Base-by-base conservation (phyloP, 2,113 vertebrate genomes). In the Phylloscopus trochilus region DNA sequence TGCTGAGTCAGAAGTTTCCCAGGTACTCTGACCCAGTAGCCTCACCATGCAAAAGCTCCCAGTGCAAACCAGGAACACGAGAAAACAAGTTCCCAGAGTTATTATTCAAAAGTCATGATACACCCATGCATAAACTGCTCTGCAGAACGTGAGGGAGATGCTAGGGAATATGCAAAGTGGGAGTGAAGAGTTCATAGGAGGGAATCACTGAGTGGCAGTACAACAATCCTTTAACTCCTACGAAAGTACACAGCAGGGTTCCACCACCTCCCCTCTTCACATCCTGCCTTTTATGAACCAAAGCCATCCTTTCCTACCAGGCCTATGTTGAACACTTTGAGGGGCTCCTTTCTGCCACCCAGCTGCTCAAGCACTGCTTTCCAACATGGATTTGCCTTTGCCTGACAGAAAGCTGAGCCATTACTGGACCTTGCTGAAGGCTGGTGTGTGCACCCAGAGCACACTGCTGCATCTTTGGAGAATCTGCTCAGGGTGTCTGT, bases 171-270 rank as follows among this genome's bases (percentile, higher is more conserved):
- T 13, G 47, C 22, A 63, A 89, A 92, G 73, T 43, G 83, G 67
- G 64, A 89, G 62, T 83, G 78, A 92, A 58, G 55, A 78, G 74
- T 43, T 90, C 83, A 78, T 31, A 68, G 80, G 39, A 93, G 47
- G 64, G 89, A 92, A 92, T 92, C 89, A 59, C 75, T 89, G 56
- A n/a, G 60, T 5, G 5, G n/a, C 2, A 3, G 60, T 60, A 59
- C 49, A 90, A 73, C 59, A 85, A 87, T 78, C 83, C 69, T 75
- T 81, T 31, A 80, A 81, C 22, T 74, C 55, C 66, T 39, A 74
- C 2, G 0, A 76, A 68, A 66, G 87, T 64, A 41, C 0, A 0
- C 24, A 43, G 53, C 27, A 69, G 1, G 30, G 52, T 37, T 70
- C 63, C 47, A 91, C 22, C 46, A 81, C n/a, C 58, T 77, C n/a